Base-by-base conservation (phyloP, 2,797 vertebrate species). In the Oreochromis grahami region DNA sequence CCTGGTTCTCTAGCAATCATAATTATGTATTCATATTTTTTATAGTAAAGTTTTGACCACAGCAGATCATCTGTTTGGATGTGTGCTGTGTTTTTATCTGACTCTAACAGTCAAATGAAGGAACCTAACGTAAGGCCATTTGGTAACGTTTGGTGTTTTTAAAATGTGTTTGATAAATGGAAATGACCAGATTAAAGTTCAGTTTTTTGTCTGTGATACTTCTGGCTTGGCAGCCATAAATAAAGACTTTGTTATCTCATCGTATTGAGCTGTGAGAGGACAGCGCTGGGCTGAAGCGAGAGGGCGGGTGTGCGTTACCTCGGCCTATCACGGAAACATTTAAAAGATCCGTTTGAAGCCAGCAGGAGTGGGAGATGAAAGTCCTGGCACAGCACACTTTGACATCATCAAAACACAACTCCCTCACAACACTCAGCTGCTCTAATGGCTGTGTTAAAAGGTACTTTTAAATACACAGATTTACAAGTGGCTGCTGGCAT, bases 291-390 rank as follows among this genome's bases (percentile, higher is more conserved):
- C 84, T 53, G 29, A 12, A 52, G 82, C 21, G 34, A 74, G 77
- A 58, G 52, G 78, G 81, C 53, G 70, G 74, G 50, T 8, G 65
- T 8, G 58, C 13, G 68, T 82, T 68, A 65, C 81, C 86, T 86
- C 41, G 21, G 63, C 83, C 86, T 78, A 84, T 87, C 87, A 85
- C 58, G 72, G 85, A 83, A 89, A 63, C 79, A 65, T 91, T 90
- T 94, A 78, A 94, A 92, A 88, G 90, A 53, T 26, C 65, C n/a
- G 90, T 95, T 95, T 95, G 94, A 95, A 93, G 94, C 87, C 90
- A 87, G 87, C 91, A 58, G 92, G 90, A 91, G 92, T 79, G 86
- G 83, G 88, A 94, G 94, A 95, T 95, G 91, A 96, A 95, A 95
- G 94, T 92, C 86, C 90, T 84, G 93, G 91, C 86, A 70, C 72